phyloP scores from a whole-genome alignment of 23 tunicate species.

The Ascidia mentula region DNA sequence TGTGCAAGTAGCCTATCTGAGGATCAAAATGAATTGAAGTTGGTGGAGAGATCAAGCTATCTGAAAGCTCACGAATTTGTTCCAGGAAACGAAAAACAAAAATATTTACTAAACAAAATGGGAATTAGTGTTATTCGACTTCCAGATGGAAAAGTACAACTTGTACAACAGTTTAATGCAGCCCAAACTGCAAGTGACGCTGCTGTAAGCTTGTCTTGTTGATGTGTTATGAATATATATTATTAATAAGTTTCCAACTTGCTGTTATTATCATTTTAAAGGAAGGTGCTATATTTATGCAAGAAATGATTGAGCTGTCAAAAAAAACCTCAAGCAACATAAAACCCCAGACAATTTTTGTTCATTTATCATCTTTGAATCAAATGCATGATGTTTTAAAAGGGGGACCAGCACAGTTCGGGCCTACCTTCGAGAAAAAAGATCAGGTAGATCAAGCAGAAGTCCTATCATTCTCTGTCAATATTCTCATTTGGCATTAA shows the following conservation, averaged over 20 bases:
- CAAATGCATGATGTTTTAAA: constrained; percentile 46
- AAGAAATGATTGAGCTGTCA: constrained; percentile 80
- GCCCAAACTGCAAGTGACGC: constrained; percentile 61
- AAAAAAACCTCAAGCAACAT: constrained; percentile 7
- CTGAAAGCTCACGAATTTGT: constrained; percentile 71
- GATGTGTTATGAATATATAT: neutral
- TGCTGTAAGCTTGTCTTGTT: constrained; percentile 30
- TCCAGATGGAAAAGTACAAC: constrained; percentile 75
- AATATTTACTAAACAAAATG: constrained; percentile 65
- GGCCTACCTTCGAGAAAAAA: constrained; percentile 44
- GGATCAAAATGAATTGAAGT: too few species aligned
- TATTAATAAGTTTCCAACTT: neutral
- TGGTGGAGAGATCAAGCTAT: constrained; percentile 57
- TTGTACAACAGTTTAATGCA: constrained; percentile 44
- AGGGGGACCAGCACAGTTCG: constrained; percentile 94
- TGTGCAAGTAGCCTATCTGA: too few species aligned
- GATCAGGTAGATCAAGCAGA: too few species aligned
- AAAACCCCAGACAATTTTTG: constrained; percentile 22
- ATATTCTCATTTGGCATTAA: too few species aligned
- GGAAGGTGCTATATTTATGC: constrained; percentile 89
- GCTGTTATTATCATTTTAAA: neutral
- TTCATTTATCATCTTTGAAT: constrained; percentile 53
- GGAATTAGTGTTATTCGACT: constrained; percentile 60
- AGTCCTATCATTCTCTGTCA: too few species aligned
- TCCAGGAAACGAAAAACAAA: constrained; percentile 62